A percentile compares a stretch with the other conserved stretches of the same genome.
phyloP scores from a whole-genome alignment of 1,140 invertebrate species.

The Procambarus clarkii region DNA sequence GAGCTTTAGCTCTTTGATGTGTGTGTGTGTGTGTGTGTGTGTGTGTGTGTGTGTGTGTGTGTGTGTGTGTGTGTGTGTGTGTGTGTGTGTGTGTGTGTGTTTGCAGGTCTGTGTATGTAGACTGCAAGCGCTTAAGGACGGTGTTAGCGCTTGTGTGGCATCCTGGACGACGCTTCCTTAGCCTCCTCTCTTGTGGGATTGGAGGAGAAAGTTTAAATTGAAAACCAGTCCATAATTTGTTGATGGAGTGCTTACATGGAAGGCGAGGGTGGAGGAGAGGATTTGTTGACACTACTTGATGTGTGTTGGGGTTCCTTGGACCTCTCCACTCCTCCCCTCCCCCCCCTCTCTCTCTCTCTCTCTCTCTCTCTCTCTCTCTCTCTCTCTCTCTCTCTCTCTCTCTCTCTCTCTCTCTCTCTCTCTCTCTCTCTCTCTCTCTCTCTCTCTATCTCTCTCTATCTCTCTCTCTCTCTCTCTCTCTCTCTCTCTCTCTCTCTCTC shows the following conservation, averaged over 20 bases:
- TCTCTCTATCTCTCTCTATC: no score
- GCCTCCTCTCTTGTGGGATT: background rate
- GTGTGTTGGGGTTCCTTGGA: background rate
- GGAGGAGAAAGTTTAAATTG: background rate
- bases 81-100: no score
- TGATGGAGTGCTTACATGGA: background rate
- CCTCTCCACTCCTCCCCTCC: no score
- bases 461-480: background rate
- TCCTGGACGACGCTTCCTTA: background rate
- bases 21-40: no score
- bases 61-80: no score
- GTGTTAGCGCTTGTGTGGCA: background rate
- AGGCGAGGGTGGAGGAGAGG: background rate
- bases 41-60: no score
- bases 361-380: no score
- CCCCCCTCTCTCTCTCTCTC: no score
- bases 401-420: background rate
- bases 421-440: background rate
- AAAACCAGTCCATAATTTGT: slow-evolving; percentile 18
- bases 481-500: slow-evolving; percentile 1
- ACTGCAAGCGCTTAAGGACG: no score
- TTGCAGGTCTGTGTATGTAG: no score
- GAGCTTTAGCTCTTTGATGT: no score
- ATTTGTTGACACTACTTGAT: background rate
- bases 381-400: no score